phyloP scores from a whole-genome alignment of 2,113 vertebrate species.

The Dunckerocampus dactyliophorus region DNA sequence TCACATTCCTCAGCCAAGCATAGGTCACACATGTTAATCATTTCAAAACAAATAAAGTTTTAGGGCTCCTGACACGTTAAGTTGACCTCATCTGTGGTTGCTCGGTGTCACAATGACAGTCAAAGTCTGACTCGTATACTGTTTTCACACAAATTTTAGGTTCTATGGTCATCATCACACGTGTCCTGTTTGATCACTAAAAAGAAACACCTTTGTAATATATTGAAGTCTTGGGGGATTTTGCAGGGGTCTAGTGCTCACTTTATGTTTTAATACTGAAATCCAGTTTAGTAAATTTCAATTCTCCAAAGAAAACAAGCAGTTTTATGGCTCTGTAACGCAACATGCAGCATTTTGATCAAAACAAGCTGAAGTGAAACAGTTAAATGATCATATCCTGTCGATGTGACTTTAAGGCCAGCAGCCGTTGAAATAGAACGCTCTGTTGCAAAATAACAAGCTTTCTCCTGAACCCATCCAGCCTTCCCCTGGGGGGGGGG shows the following conservation, averaged over 20 bases:
- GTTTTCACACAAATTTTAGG: no score
- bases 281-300: no score
- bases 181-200: no score
- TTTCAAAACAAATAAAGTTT: slow-evolving; percentile 22
- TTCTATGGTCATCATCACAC: no score
- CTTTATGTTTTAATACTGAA: no score
- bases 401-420: background rate
- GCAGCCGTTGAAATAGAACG: slow-evolving; percentile 1
- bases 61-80: background rate
- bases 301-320: no score
- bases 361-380: background rate
- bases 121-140: no score
- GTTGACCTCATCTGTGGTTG: background rate
- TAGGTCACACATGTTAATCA: slow-evolving; percentile 23
- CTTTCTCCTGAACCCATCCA: slow-evolving; percentile 10
- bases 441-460: slow-evolving; percentile 7
- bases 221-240: no score
- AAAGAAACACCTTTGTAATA: no score
- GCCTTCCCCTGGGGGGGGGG: background rate
- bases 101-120: background rate
- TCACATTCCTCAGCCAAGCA: slow-evolving; percentile 36
- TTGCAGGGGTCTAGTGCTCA: no score
- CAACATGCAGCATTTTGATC: background rate
- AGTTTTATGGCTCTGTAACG: no score
- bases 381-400: background rate